Base-by-base conservation (phyloP, 2,797 vertebrate species). In the Percopsis omiscomaycus region DNA sequence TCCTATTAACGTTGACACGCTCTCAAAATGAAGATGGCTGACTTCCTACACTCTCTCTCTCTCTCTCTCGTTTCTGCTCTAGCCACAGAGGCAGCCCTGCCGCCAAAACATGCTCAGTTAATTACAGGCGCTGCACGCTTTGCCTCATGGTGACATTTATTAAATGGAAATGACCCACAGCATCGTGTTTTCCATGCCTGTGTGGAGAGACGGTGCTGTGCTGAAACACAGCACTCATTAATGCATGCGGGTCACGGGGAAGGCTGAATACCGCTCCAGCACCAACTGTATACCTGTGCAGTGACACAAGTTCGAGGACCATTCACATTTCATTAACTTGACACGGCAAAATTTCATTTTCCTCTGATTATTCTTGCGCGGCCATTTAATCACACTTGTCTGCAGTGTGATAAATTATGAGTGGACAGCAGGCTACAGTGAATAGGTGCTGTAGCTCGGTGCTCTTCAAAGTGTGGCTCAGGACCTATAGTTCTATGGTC, bases 291-390 rank as follows among this genome's bases (percentile, higher is more conserved):
- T 72, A 81, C 73, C 69, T 56, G 72, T 63, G 57, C 61, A 63
- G 47, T 56, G 69, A 83, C 77, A 55, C 50, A 64, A 74, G 83
- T 81, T 69, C 22, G 60, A 77, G 66, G 75, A 67, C 82, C 82
- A 83, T 90, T 88, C 82, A 83, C 73, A 66, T 74, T 55, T 80
- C 58, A 89, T 86, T 84, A 77, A 72, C 45, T 68, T 74, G 59
- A 72, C 75, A 78, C 5, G 12, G 70, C 48, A 52, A 69, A 60
- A 82, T 84, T 84, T 85, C 59, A 77, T 84, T 84, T 79, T 62
- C 69, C 61, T 70, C 69, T 73, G 69, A 73, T 76, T 77, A 74
- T 78, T 61, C 52, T 28, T 61, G 58, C 37, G 9, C 6, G 65
- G 66, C 76, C 50, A 64, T 84, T 84, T 80, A 69, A 81, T 83